Evolutionary conservation across 2,113 vertebrate species (phyloP), one percentile per base, ranked within the genome.

Genomic region (Bostrychus sinensis): DNA sequence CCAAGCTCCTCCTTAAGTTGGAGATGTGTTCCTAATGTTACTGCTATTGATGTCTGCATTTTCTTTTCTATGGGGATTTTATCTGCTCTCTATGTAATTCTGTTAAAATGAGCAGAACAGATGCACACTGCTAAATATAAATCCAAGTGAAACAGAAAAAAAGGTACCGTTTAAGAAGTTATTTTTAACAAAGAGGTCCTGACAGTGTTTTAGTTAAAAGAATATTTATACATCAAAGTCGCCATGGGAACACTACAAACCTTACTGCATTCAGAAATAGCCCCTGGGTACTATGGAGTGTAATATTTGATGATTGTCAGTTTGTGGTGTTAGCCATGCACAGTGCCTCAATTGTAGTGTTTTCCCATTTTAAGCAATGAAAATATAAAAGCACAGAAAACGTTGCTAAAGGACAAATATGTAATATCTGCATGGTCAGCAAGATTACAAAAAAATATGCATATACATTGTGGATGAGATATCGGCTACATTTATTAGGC

Each of bases 321-420:
- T 46, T 46, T 46, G 43, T 42, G 39, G 17, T n/a, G 39, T 42
- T 42, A 42, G n/a, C n/a, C 39, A 19, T 42, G 16, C n/a, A n/a
- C n/a, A n/a, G n/a, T 2, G 43, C 20, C 20, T 12, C 43, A 4
- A 19, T 17, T 8, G 19, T 22, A 45, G 19, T n/a, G n/a, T n/a
- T n/a, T n/a, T n/a, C n/a, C n/a, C n/a, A n/a, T n/a, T n/a, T n/a
- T n/a, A n/a, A n/a, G n/a, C n/a, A n/a, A n/a, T n/a, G n/a, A n/a
- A n/a, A n/a, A n/a, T n/a, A n/a, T n/a, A n/a, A n/a, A n/a, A n/a
- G n/a, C n/a, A n/a, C n/a, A n/a, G n/a, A n/a, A n/a, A n/a, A n/a
- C n/a, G n/a, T n/a, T n/a, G n/a, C n/a, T n/a, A n/a, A n/a, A n/a
- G n/a, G n/a, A n/a, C n/a, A n/a, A n/a, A n/a, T n/a, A n/a, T n/a